These are phyloP conservation scores for Lanistes nyassanus DNA, from an alignment of 1,140 invertebrate genomes.

Conservation along the genomic window DNA sequence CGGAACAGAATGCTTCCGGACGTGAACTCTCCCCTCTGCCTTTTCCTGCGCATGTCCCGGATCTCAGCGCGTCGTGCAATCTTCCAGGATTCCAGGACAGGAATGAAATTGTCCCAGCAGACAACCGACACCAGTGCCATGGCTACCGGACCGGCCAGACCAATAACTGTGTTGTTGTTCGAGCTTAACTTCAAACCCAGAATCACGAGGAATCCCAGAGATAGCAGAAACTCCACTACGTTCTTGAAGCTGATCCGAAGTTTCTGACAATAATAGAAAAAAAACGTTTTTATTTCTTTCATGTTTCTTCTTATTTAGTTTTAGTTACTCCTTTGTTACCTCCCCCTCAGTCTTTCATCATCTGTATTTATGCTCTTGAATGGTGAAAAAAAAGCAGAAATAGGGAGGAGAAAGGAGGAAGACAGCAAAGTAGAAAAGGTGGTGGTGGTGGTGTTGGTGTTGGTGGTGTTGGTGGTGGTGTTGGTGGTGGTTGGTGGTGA, in stretches of 20 bases:
- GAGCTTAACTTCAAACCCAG: conserved; percentile 25
- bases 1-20: conserved; percentile 31
- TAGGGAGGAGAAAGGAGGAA: too few species aligned
- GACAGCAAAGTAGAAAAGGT: too few species aligned
- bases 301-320: neutral
- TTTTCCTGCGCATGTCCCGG: neutral
- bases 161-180: conserved; percentile 8
- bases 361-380: neutral
- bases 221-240: conserved; percentile 16
- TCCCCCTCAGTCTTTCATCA: conserved; percentile 10
- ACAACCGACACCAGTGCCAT: conserved; percentile 50
- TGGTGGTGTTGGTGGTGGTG: too few species aligned
- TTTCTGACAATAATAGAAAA: neutral
- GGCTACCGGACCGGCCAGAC: conserved; percentile 35
- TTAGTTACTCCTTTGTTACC: neutral
- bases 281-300: neutral
- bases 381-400: neutral
- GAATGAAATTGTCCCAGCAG: conserved; percentile 64
- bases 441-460: too few species aligned
- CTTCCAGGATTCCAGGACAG: conserved; percentile 16
- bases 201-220: conserved; percentile 18
- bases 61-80: conserved; percentile 70
- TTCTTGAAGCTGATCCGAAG: neutral
- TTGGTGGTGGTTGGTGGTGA: too few species aligned
- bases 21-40: conserved; percentile 4